A percentile compares a stretch with the other conserved stretches of the same genome.
Conservation (phyloP, 2,113 vertebrate genomes). For the Aramus guarauna region DNA sequence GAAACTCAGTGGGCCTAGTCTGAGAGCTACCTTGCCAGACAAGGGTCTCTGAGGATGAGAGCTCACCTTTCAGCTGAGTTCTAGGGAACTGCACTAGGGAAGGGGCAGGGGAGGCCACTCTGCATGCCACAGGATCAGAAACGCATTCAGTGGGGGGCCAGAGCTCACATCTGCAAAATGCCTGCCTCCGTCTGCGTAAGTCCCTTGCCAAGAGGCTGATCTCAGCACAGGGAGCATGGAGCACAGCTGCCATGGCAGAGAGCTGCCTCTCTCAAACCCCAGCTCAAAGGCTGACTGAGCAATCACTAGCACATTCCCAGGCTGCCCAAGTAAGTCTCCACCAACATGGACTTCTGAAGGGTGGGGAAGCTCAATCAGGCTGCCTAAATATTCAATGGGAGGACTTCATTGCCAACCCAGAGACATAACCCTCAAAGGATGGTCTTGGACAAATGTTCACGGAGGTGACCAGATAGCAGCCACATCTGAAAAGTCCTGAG, state of each 20-base stretch:
- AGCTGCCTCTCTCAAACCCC: rapidly evolving
- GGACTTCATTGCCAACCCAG: neutral
- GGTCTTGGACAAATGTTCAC: neutral
- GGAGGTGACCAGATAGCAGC: neutral
- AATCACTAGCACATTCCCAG: neutral
- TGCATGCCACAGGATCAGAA: neutral
- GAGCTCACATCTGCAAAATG: neutral
- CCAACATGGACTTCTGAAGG: neutral
- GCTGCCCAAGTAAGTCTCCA: neutral
- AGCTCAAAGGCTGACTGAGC: neutral
- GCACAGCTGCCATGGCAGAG: neutral
- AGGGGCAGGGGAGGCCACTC: neutral
- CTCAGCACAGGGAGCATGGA: neutral
- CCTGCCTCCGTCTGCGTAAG: neutral
- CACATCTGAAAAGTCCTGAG: neutral
- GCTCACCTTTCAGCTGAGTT: neutral
- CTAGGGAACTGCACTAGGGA: neutral
- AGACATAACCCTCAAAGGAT: neutral
- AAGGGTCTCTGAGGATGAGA: neutral
- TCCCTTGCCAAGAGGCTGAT: neutral
- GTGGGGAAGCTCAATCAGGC: neutral
- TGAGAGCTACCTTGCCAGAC: neutral
- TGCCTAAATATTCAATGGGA: neutral
- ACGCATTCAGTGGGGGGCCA: neutral
- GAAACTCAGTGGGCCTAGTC: neutral